Percentiles rank a stretch among this genome's conserved stretches.
Conservation (phyloP, 2,113 vertebrate species). For the Alethe diademata region DNA sequence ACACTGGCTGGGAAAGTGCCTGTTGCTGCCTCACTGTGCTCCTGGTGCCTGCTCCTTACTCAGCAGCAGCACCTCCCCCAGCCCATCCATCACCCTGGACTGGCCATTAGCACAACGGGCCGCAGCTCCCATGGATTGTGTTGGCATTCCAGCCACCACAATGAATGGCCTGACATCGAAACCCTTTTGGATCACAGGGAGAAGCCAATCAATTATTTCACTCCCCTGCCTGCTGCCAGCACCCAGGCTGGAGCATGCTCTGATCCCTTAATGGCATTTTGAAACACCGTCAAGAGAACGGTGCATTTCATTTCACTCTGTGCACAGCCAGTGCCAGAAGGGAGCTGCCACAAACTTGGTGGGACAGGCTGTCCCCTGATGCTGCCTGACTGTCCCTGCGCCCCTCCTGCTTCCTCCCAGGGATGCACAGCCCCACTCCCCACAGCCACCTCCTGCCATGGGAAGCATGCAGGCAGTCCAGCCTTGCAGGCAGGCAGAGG, state of each 20-base stretch:
- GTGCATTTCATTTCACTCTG: not conserved
- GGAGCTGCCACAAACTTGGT: rapidly evolving
- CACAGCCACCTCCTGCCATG: rapidly evolving
- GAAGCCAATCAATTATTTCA: slow-evolving; percentile 71
- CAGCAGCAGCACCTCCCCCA: slow-evolving; percentile 61
- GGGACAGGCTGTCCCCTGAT: not conserved
- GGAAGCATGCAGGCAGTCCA: not conserved
- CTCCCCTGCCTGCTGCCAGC: slow-evolving; percentile 47
- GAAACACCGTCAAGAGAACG: not conserved
- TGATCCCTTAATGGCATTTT: not conserved
- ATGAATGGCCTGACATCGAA: slow-evolving; percentile 65
- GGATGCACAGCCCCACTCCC: rapidly evolving
- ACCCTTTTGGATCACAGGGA: slow-evolving; percentile 57
- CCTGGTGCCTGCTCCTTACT: slow-evolving; percentile 52
- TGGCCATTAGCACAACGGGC: slow-evolving; percentile 63
- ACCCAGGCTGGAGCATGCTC: not conserved
- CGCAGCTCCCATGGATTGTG: slow-evolving; percentile 65
- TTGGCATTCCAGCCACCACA: slow-evolving; percentile 67
- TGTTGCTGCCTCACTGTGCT: not conserved
- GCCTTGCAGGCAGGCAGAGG: not conserved
- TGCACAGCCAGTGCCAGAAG: not conserved
- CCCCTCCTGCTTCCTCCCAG: not conserved
- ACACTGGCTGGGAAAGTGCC: not conserved
- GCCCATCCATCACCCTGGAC: slow-evolving; percentile 67
- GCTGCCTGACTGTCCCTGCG: not conserved